These are phyloP conservation scores for Cancer borealis DNA, from an alignment of 2,888 invertebrate genomes.

Conservation along the genomic window DNA sequence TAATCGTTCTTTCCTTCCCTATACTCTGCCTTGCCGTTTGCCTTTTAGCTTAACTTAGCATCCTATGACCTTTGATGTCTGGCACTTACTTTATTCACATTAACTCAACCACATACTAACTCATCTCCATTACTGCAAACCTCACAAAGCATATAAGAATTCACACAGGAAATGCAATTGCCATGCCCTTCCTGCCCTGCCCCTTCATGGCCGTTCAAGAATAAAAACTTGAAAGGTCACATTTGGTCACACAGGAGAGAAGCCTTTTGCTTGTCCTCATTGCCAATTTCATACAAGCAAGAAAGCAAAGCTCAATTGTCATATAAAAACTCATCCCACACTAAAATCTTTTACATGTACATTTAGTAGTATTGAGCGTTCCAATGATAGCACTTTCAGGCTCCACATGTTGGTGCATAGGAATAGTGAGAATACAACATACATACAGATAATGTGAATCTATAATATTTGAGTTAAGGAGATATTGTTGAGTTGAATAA, in stretches of 20 bases:
- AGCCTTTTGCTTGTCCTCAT: conserved; percentile 66
- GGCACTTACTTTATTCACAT: too few species aligned
- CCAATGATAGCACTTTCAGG: conserved; percentile 49
- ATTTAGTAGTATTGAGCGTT: conserved; percentile 52
- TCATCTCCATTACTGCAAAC: conserved; percentile 63
- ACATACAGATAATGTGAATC: not conserved
- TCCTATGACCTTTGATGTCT: too few species aligned
- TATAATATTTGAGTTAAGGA: not conserved
- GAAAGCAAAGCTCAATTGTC: conserved; percentile 63
- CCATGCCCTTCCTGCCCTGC: conserved; percentile 66
- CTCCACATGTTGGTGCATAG: conserved; percentile 51
- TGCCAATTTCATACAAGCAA: conserved; percentile 64
- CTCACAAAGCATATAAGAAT: conserved; percentile 69
- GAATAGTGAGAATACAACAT: not conserved
- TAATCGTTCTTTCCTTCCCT: too few species aligned
- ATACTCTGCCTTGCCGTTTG: too few species aligned
- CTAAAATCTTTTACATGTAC: conserved; percentile 54
- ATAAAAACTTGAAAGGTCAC: conserved; percentile 65
- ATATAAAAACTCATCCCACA: conserved; percentile 59
- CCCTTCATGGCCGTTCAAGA: conserved; percentile 68
- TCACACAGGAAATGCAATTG: conserved; percentile 66
- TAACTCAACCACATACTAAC: too few species aligned
- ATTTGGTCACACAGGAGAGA: conserved; percentile 70
- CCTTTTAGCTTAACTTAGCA: too few species aligned
- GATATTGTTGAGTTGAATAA: not conserved